Base-by-base conservation (phyloP, 2,113 vertebrate species). In the Myotis lucifugus region DNA sequence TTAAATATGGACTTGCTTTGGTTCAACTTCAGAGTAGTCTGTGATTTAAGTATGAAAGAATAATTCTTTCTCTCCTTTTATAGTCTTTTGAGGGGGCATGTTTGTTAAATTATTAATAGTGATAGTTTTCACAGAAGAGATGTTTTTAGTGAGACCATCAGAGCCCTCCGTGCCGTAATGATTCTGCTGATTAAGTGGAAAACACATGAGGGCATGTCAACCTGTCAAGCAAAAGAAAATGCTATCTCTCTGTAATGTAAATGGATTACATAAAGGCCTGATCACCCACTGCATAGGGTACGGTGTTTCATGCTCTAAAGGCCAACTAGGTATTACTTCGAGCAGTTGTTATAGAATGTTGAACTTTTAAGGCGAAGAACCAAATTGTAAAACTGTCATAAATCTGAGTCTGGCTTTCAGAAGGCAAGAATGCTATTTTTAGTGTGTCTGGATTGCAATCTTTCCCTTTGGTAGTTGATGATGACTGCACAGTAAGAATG, bases 371-470 rank as follows among this genome's bases (percentile, higher is more conserved):
- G 93, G 94, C 0, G 83, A 97, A 96, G 95, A 97, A 95, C 93
- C 92, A 97, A 92, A 96, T 89, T 97, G 96, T 96, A 96, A 97
- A 97, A 96, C 96, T 95, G 95, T 95, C 96, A 96, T 97, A 97
- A 97, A 97, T 97, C 97, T 91, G 94, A 95, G 96, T 92, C 93
- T 97, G 92, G 97, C 96, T 97, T 97, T 97, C 85, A 96, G 93
- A 94, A 97, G 95, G 96, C 97, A 97, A 93, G 96, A 96, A 97
- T 91, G 85, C 97, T 97, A 97, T 97, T 97, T 97, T 97, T 97
- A 97, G 97, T 87, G 95, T 42, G 88, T 97, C 96, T 89, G 94
- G 95, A 95, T 97, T 92, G 90, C 91, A 86, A 93, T 85, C 95
- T 97, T 97, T 95, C 90, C 92, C 95, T 97, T 97, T 95, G 97